Evolutionary conservation across 1,140 invertebrate genomes (phyloP).

Genomic region (Pachypeltis micranthus): DNA sequence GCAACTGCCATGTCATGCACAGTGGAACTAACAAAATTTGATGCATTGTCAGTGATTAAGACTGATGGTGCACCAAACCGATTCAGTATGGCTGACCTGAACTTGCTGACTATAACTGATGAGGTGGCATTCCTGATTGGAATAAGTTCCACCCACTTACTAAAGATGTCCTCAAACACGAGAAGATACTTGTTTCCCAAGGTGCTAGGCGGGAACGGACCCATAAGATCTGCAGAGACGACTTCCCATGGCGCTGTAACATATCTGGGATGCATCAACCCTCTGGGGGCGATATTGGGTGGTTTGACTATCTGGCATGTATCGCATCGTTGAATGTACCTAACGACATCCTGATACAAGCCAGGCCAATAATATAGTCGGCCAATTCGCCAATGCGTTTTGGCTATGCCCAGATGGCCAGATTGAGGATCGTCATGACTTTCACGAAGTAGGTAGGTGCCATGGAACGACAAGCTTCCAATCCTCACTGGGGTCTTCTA

Average conservation of each 20-base stretch:
- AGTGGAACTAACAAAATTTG: not conserved
- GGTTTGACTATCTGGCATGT: conserved; percentile 30
- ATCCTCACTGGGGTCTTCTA: not conserved
- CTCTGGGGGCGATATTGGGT: conserved; percentile 26
- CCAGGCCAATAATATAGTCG: too few species aligned
- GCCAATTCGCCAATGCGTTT: conserved; percentile 30
- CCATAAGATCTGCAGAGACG: conserved; percentile 34
- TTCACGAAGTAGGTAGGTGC: conserved; percentile 23
- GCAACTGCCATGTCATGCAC: not conserved
- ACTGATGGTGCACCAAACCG: not conserved
- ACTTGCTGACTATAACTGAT: not conserved
- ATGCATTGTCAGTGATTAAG: not conserved
- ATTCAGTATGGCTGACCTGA: not conserved
- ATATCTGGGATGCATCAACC: conserved; percentile 29
- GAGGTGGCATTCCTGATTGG: conserved; percentile 27
- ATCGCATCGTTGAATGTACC: conserved; percentile 25
- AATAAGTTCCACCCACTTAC: conserved; percentile 33
- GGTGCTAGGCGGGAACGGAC: too few species aligned
- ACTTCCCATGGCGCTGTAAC: conserved; percentile 29
- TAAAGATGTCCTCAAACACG: conserved; percentile 35
- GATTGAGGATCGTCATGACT: conserved; percentile 24
- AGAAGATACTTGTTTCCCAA: too few species aligned
- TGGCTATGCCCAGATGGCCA: conserved; percentile 27
- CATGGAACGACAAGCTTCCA: too few species aligned
- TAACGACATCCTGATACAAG: conserved; percentile 26